Conservation (phyloP, 2,888 invertebrate species). For the Lysandra bellargus region DNA sequence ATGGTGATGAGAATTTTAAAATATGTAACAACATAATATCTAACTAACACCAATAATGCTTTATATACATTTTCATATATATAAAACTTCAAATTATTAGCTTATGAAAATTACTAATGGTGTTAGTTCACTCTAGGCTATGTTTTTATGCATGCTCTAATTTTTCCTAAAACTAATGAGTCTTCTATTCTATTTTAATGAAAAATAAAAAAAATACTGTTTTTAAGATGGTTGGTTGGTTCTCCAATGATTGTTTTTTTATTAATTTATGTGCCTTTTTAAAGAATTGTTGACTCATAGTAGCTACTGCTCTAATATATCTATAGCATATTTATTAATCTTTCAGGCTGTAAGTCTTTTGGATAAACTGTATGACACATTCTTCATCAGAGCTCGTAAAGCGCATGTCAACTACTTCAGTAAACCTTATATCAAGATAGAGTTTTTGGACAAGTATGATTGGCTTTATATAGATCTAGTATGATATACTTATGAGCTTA, state of each 20-base stretch:
- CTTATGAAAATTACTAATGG: neutral
- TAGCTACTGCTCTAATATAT: slow-evolving; percentile 45
- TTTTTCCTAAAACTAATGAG: slow-evolving; percentile 11
- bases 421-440: slow-evolving; percentile 87
- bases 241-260: neutral
- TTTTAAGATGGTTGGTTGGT: neutral
- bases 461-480: slow-evolving; percentile 50
- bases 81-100: neutral
- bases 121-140: slow-evolving; percentile 3
- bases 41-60: neutral
- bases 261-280: neutral
- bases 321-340: slow-evolving; percentile 72
- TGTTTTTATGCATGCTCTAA: slow-evolving; percentile 21
- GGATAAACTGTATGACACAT: slow-evolving; percentile 83
- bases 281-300: slow-evolving; percentile 12
- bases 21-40: neutral
- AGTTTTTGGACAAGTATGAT: slow-evolving; percentile 83
- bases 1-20: neutral
- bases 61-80: neutral
- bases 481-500: slow-evolving; percentile 37
- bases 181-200: slow-evolving; percentile 6
- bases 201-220: neutral
- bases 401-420: slow-evolving; percentile 82
- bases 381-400: slow-evolving; percentile 76
- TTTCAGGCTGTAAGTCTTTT: slow-evolving; percentile 83